Evolutionary conservation across 2,797 vertebrate genomes (phyloP).

Genomic region (Ispidina lecontei): DNA sequence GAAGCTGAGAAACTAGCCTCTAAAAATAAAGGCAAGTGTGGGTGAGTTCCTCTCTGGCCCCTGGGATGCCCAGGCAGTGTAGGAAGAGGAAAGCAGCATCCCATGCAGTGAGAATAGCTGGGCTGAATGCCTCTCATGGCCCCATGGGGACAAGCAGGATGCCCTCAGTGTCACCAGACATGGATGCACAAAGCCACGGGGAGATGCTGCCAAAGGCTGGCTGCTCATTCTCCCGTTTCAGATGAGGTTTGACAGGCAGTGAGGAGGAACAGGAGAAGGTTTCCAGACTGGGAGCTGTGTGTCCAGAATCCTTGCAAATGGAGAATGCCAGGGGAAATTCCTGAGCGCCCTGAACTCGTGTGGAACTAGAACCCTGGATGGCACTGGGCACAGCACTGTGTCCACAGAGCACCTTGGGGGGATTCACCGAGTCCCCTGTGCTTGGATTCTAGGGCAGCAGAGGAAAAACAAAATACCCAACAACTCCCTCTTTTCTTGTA

Average conservation of each 20-base stretch:
- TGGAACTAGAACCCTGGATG: neutral
- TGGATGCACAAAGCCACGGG: neutral
- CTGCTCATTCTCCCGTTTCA: accelerated
- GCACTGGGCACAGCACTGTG: neutral
- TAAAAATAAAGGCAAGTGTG: conserved; percentile 90
- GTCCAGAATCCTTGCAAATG: neutral
- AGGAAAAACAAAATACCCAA: neutral
- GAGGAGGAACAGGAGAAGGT: neutral
- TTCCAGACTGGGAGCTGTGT: neutral
- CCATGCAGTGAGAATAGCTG: neutral
- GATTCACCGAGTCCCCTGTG: neutral
- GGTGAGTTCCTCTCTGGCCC: conserved; percentile 27
- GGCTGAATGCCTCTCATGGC: accelerated
- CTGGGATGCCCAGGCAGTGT: neutral
- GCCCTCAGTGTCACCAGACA: neutral
- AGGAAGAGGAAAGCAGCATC: neutral
- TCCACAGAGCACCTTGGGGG: neutral
- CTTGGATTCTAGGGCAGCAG: neutral
- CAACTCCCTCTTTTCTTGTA: neutral
- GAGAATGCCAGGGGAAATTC: neutral
- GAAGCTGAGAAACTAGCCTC: conserved; percentile 94
- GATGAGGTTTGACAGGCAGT: neutral
- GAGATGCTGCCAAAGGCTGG: neutral
- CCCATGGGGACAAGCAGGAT: accelerated
- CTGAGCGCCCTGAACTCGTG: neutral